Percentiles rank a stretch among this genome's conserved stretches.
Conservation (phyloP, 2,797 vertebrate species). For the Petrocephalus schoutedeni region DNA sequence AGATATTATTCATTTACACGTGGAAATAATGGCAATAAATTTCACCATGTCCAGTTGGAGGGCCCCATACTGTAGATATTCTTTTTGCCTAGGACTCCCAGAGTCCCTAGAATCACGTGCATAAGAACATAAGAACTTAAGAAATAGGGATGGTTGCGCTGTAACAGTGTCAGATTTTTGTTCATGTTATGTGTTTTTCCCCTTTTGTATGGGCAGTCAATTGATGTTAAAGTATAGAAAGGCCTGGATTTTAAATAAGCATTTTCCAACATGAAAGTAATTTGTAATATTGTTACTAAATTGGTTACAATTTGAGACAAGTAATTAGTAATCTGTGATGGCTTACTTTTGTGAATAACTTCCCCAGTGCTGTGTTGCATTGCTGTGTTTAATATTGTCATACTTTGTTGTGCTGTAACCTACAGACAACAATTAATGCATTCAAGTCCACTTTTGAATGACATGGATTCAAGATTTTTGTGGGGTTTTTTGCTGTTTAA, state of each 20-base stretch:
- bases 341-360: background rate
- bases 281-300: background rate
- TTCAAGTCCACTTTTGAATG: too few relatives aligned
- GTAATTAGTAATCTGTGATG: background rate
- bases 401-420: too few relatives aligned
- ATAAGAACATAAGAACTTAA: background rate
- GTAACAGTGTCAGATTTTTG: background rate
- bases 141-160: background rate
- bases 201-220: background rate
- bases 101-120: too few relatives aligned
- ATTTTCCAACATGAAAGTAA: background rate
- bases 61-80: too few relatives aligned
- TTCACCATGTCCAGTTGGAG: too few relatives aligned
- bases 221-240: background rate
- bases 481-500: too few relatives aligned
- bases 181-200: background rate
- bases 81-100: too few relatives aligned
- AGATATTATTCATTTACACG: too few relatives aligned
- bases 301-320: background rate
- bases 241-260: background rate
- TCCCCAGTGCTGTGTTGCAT: background rate
- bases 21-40: too few relatives aligned
- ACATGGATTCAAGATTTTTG: too few relatives aligned
- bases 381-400: too few relatives aligned
- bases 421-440: too few relatives aligned